These are phyloP conservation scores for Macrobrachium rosenbergii DNA, from an alignment of 1,140 invertebrate species.

Conservation along the genomic window DNA sequence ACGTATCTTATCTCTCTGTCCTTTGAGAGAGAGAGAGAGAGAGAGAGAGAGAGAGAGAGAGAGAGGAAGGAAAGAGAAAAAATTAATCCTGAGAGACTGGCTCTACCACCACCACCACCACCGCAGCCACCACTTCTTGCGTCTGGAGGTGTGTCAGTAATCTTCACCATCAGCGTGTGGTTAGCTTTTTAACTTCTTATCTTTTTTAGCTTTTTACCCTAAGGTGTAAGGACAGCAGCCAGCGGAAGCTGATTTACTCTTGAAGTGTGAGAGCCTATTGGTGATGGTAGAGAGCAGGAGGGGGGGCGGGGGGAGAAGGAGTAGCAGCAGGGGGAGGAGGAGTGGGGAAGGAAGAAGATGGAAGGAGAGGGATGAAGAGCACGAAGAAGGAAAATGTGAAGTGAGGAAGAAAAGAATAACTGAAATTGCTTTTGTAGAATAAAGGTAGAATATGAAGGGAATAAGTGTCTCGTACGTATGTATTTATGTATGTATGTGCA, in stretches of 20 bases:
- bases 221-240: constrained; percentile 45
- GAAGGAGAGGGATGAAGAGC: neutral
- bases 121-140: neutral
- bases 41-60: constrained; percentile 2
- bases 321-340: neutral
- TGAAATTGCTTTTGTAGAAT: neutral
- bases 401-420: neutral
- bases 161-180: constrained; percentile 8
- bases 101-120: neutral
- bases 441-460: neutral
- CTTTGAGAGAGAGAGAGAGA: neutral
- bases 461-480: neutral
- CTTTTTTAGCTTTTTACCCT: constrained; percentile 37
- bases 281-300: neutral
- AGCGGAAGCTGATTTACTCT: constrained; percentile 52
- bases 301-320: neutral
- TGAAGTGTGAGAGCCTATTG: constrained; percentile 31
- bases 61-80: neutral
- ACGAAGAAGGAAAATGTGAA: neutral
- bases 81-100: neutral
- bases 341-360: neutral
- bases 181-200: constrained; percentile 52
- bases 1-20: no score
- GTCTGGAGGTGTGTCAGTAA: neutral
- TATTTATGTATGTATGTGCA: neutral